These are phyloP conservation scores for Paralvinella palmiformis DNA, from an alignment of 1,140 invertebrate genomes.

Conservation along the genomic window DNA sequence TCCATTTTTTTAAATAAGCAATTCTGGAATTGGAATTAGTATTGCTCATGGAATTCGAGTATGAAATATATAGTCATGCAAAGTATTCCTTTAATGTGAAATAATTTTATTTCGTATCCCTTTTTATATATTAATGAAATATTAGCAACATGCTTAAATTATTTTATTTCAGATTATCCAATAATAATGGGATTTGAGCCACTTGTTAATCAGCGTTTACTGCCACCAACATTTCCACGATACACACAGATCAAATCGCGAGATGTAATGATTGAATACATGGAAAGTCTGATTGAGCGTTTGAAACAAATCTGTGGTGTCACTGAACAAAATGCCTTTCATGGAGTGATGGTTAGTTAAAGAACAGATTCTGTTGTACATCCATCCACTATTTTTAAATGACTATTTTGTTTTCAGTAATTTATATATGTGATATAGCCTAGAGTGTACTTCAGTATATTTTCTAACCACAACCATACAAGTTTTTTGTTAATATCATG, in stretches of 20 bases:
- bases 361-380: too few relatives aligned
- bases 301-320: conserved; percentile 78
- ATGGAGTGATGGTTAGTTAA: conserved; percentile 73
- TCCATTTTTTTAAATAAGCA: too few relatives aligned
- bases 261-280: conserved; percentile 74
- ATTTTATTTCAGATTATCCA: conserved; percentile 35
- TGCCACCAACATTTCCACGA: conserved; percentile 95
- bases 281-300: conserved; percentile 72
- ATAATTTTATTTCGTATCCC: too few relatives aligned
- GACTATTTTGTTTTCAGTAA: too few relatives aligned
- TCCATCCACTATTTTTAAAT: too few relatives aligned
- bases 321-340: conserved; percentile 69
- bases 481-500: too few relatives aligned
- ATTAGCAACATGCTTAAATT: background rate
- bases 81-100: too few relatives aligned
- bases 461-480: too few relatives aligned
- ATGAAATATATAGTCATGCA: background rate
- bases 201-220: conserved; percentile 84
- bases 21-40: too few relatives aligned
- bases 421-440: too few relatives aligned
- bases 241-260: conserved; percentile 88
- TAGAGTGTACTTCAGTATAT: too few relatives aligned
- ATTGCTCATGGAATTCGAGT: background rate
- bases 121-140: too few relatives aligned
- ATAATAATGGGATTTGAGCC: conserved; percentile 81